Base-by-base conservation (phyloP, 2,888 invertebrate species). In the Athripsodes cinereus region DNA sequence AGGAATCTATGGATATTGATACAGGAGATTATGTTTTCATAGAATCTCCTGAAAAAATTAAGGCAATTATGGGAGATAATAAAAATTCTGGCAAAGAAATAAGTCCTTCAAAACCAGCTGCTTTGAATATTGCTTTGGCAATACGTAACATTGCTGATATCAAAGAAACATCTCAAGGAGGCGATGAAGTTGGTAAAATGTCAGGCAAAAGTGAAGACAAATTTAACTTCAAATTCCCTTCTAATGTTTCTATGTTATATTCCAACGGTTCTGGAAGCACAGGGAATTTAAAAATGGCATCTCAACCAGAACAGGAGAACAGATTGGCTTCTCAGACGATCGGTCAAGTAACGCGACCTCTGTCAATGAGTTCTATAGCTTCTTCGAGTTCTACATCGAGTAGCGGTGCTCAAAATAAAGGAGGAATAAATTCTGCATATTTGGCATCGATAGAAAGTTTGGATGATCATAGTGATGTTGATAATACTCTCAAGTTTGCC, bases 391-490 rank as follows among this genome's bases (percentile, higher is more conserved):
- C 84, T 1, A 83, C 81, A 5, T 79, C 76, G 1, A 71, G 74
- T 65, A 84, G 81, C 66, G 84, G 83, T 54, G 81, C 81, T 46
- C 81, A 82, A 64, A 82, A 84, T 66, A 81, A 81, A 68, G 81
- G 81, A 19, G 82, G 82, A 64, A 81, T 86, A 65, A 84, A 84
- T 65, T 87, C 86, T 44, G 88, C 90, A 16, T 92, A 92, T 73
- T 76, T 92, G 69, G 92, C 93, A 55, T 92, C 92, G 34, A 90
- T 91, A 53, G 94, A 93, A 71, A 92, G 92, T 66, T 76, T 93
- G 66, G 92, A 89, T 60, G 90, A 90, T 67, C 85, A 88, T 65
- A 89, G 90, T 69, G 90, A 87, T 67, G 84, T 79, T 22, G 87
- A 87, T 66, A 77, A 57, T 71, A 71, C 66, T 71, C 73, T 70